Conservation (phyloP, 2,888 invertebrate species). For the Caenorhabditis panamensis region DNA sequence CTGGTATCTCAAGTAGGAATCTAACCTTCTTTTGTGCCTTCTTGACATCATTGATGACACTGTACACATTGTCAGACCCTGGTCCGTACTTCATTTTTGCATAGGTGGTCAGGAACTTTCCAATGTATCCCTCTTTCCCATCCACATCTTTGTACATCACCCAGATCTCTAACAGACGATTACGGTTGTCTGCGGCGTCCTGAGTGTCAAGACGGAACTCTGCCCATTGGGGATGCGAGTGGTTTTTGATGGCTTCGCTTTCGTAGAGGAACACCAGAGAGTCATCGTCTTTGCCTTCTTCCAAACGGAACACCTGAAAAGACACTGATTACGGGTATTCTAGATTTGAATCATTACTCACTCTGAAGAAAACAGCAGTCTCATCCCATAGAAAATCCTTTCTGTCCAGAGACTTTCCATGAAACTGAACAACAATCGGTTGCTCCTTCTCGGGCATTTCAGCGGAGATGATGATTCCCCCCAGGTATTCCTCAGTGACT, state of each 20-base stretch:
- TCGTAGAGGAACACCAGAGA: slow-evolving; percentile 67
- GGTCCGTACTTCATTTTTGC: slow-evolving; percentile 76
- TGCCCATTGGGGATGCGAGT: slow-evolving; percentile 73
- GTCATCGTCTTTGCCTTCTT: slow-evolving; percentile 70
- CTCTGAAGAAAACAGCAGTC: slow-evolving; percentile 74
- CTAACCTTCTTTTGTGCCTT: slow-evolving; percentile 69
- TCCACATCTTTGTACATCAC: slow-evolving; percentile 73
- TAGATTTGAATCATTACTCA: too few relatives aligned
- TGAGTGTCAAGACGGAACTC: slow-evolving; percentile 70
- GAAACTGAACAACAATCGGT: slow-evolving; percentile 71
- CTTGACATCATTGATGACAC: slow-evolving; percentile 71
- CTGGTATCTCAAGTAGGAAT: not conserved
- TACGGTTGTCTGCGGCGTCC: slow-evolving; percentile 72
- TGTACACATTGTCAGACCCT: slow-evolving; percentile 71
- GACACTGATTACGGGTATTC: too few relatives aligned
- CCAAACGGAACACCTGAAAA: slow-evolving; percentile 70
- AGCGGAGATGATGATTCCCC: slow-evolving; percentile 59
- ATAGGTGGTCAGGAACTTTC: slow-evolving; percentile 73
- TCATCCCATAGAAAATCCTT: slow-evolving; percentile 75
- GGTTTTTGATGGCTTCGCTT: slow-evolving; percentile 72
- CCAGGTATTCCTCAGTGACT: slow-evolving; percentile 40
- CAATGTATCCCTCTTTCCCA: slow-evolving; percentile 71
- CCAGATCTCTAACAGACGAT: slow-evolving; percentile 69
- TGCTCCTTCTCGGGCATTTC: slow-evolving; percentile 71
- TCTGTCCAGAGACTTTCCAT: slow-evolving; percentile 69